Percentiles rank a stretch among this genome's conserved stretches.
Conservation (phyloP, 30 jellyfish, hydroid and myxozoan genomes). For the Aurelia aurita region DNA sequence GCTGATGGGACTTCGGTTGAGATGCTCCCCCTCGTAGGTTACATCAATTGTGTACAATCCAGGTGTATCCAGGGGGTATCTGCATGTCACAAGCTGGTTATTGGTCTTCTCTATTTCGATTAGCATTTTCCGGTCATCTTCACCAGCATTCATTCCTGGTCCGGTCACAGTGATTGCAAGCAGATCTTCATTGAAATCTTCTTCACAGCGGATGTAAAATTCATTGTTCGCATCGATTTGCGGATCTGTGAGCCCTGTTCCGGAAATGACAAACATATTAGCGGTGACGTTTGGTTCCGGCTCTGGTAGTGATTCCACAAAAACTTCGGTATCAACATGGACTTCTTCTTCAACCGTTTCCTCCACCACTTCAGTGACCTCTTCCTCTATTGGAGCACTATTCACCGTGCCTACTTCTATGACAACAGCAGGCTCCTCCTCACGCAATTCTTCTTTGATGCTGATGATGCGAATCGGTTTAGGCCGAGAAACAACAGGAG, state of each 20-base stretch:
- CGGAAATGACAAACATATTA: conserved; percentile 77
- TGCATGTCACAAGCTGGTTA: conserved; percentile 71
- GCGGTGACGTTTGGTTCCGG: conserved; percentile 71
- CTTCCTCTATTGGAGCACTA: not conserved
- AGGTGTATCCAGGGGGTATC: conserved; percentile 79
- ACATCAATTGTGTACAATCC: conserved; percentile 81
- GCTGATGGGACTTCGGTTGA: conserved; percentile 88
- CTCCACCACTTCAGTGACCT: not conserved
- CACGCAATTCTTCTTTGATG: conserved; percentile 32
- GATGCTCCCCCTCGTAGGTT: conserved; percentile 83
- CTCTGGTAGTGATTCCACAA: conserved; percentile 20
- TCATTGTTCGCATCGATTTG: conserved; percentile 77
- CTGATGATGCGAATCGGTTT: not conserved
- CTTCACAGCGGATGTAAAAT: conserved; percentile 89
- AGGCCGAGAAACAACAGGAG: not conserved
- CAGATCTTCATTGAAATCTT: conserved; percentile 61
- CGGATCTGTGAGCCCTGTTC: conserved; percentile 95
- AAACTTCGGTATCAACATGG: conserved; percentile 31
- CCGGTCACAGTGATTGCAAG: conserved; percentile 72
- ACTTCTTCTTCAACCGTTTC: conserved; percentile 37
- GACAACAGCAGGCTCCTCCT: conserved; percentile 23
- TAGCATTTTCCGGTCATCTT: conserved; percentile 68
- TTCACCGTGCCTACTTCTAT: conserved; percentile 3
- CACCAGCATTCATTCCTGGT: conserved; percentile 73
- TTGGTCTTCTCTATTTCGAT: conserved; percentile 61